These are phyloP conservation scores for Tipula helvola DNA, from an alignment of 2,888 invertebrate genomes.

Conservation along the genomic window DNA sequence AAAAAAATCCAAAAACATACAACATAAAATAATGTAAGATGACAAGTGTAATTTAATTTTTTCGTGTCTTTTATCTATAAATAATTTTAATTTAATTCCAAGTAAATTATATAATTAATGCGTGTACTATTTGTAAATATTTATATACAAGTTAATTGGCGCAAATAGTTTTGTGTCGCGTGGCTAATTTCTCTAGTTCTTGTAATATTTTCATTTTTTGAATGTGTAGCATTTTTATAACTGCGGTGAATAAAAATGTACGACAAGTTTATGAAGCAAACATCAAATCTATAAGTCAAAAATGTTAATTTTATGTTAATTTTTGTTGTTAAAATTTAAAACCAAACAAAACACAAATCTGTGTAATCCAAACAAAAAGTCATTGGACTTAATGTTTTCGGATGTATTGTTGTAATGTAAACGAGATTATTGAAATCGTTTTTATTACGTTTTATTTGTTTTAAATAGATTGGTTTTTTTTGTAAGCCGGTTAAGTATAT, in stretches of 20 bases:
- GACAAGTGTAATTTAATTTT: neutral
- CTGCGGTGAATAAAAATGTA: too few relatives aligned
- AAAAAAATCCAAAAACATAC: neutral
- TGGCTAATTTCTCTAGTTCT: neutral
- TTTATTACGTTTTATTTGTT: neutral
- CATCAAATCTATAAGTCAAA: neutral
- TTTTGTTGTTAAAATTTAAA: neutral
- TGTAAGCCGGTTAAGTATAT: neutral
- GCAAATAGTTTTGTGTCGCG: neutral
- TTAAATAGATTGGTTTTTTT: neutral
- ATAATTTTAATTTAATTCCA: neutral
- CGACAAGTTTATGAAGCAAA: neutral
- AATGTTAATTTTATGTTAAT: constrained; percentile 4
- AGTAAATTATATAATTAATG: neutral
- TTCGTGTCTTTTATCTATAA: neutral
- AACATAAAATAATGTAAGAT: neutral
- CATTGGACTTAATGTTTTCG: neutral
- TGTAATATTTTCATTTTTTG: too few relatives aligned
- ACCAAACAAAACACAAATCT: neutral
- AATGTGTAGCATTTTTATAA: too few relatives aligned
- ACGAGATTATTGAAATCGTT: neutral
- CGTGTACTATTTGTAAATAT: neutral
- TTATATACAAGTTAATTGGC: neutral
- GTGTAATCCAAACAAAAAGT: neutral
- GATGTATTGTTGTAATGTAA: neutral